Conservation (phyloP, 2,888 invertebrate genomes). For the Piscicola geometra region DNA sequence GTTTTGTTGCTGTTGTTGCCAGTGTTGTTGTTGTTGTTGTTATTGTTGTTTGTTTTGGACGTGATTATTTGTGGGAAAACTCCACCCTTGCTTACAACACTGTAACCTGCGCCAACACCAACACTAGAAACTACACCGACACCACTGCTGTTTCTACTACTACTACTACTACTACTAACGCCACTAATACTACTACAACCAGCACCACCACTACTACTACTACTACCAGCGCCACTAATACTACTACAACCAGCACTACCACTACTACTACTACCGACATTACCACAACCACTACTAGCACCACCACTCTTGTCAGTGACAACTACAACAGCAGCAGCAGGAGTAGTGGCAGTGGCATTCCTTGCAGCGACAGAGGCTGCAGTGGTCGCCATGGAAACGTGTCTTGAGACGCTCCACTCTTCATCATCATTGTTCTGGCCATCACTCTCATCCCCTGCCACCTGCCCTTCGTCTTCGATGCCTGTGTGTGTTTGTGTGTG, state of each 20-base stretch:
- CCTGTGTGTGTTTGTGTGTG: background rate
- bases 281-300: no score
- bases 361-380: constrained; percentile 14
- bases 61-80: background rate
- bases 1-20: background rate
- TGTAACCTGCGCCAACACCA: no score
- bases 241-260: background rate
- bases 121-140: no score
- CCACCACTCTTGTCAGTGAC: no score
- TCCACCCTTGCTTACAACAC: no score
- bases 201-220: background rate
- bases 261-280: no score
- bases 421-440: constrained; percentile 33
- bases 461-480: constrained; percentile 28
- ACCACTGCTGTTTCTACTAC: no score
- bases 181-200: background rate
- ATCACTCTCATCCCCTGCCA: constrained; percentile 27
- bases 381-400: background rate
- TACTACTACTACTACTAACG: no score
- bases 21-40: background rate
- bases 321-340: no score
- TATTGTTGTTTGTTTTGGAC: no score
- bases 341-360: background rate
- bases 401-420: constrained; percentile 28
- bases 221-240: background rate